A percentile compares a stretch with the other conserved stretches of the same genome.
These are phyloP conservation scores for Drepanosiphum platanoidis DNA, from an alignment of 2,888 invertebrate species.

Conservation along the genomic window DNA sequence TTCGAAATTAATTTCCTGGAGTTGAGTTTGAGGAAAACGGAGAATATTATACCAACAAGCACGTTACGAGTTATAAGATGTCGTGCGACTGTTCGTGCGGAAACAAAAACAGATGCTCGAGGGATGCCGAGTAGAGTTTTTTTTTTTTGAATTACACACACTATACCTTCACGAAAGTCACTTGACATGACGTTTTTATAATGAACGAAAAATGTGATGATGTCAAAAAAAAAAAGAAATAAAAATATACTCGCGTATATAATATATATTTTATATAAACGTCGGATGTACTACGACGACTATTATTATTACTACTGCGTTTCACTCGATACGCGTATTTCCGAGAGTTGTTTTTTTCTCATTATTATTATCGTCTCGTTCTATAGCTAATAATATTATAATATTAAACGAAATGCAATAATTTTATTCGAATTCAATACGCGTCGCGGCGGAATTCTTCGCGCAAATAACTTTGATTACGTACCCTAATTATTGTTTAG, in stretches of 20 bases:
- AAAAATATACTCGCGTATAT: too few species aligned
- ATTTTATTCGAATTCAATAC: too few species aligned
- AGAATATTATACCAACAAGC: not conserved
- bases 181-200: conserved; percentile 36
- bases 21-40: not conserved
- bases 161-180: not conserved
- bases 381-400: too few species aligned
- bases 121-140: not conserved
- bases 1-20: conserved; percentile 7
- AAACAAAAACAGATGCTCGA: conserved; percentile 4
- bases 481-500: not conserved
- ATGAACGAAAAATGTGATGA: conserved; percentile 14
- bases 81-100: not conserved
- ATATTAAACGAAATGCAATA: too few species aligned
- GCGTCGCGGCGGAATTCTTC: too few species aligned
- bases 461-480: too few species aligned
- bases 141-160: conserved; percentile 19
- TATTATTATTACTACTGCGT: too few species aligned
- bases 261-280: too few species aligned
- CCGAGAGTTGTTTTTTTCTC: not conserved
- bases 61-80: not conserved
- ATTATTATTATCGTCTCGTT: too few species aligned
- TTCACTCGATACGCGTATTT: not conserved
- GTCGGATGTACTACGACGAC: not conserved
- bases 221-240: conserved; percentile 1